phyloP scores from a whole-genome alignment of 1,140 invertebrate genomes.

The Cherax quadricarinatus region DNA sequence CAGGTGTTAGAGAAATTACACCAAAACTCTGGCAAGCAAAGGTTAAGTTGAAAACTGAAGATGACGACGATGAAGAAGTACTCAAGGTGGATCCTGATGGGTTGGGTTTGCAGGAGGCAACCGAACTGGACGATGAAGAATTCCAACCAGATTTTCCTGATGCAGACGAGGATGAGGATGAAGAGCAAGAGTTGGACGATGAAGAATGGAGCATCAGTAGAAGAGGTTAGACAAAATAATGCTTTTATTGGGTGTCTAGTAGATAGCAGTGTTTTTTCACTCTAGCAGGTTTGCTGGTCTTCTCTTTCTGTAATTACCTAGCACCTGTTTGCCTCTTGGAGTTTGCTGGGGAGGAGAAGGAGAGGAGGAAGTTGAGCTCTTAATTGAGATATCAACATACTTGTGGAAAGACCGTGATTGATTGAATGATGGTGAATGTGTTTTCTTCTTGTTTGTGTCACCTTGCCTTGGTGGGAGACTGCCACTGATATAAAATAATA shows the following conservation, averaged over 20 bases:
- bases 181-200: conserved; percentile 28
- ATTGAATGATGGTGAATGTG: no score
- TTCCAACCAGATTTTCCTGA: conserved; percentile 34
- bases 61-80: neutral
- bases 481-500: no score
- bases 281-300: no score
- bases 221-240: conserved; percentile 1
- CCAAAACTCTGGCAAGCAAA: conserved; percentile 39
- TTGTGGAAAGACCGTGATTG: no score
- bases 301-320: no score
- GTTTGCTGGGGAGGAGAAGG: no score
- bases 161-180: conserved; percentile 15
- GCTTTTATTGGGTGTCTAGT: neutral
- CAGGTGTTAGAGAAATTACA: conserved; percentile 43
- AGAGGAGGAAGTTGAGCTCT: no score
- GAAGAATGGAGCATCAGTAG: conserved; percentile 58
- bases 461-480: no score
- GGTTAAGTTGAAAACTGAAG: neutral
- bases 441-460: no score
- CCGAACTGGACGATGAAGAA: conserved; percentile 51
- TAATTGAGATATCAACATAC: no score
- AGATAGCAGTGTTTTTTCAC: no score
- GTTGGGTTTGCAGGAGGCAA: conserved; percentile 50
- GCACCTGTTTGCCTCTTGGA: no score
- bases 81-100: conserved; percentile 35